Evolutionary conservation across 2,797 vertebrate genomes (phyloP), one percentile per base, ranked within the genome.

Genomic region (Hypotaenidia philippensis): DNA sequence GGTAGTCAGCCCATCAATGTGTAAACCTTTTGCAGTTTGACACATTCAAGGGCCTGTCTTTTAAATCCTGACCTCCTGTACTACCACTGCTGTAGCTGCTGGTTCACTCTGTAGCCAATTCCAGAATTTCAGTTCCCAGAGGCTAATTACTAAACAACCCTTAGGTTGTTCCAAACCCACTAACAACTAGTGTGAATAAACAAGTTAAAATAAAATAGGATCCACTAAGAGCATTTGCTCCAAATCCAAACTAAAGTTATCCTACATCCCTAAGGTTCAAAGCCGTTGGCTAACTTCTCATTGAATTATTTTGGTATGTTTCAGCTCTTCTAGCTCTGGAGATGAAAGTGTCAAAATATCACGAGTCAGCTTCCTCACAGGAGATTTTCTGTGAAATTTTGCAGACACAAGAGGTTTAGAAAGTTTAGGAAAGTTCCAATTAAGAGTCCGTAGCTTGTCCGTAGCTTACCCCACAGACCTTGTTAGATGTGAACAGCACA

Each of bases 341-440:
- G 61, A 91, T 65, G 65, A 87, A 94, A 95, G 84, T 63, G 82
- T 55, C 92, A 92, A 89, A 93, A 88, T 66, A 78, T 31, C 32
- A 88, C 4, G 1, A 83, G 38, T 96, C 89, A 83, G 61, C 83
- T 93, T 83, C 76, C 55, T 93, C 41, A 38, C 69, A 79, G 18
- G 50, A 91, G 63, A 82, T 90, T 95, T 91, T 75, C 85, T 40
- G 76, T 47, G 3, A 89, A 93, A 87, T 82, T 91, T 75, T 83
- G 59, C 94, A 91, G 77, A 86, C 69, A 56, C n/a, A 56, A 75
- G 52, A 60, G 6, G 13, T 93, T 92, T 41, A 88, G 25, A 11
- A 90, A 86, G n/a, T 72, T 89, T 69, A 72, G 23, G 3, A 81
- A 96, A 65, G 4, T 55, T 89, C 36, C 56, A 81, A 2, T 83